A percentile compares a stretch with the other conserved stretches of the same genome.
These are phyloP conservation scores for Poecile montanus DNA, from an alignment of 2,797 vertebrate genomes.

Conservation along the genomic window DNA sequence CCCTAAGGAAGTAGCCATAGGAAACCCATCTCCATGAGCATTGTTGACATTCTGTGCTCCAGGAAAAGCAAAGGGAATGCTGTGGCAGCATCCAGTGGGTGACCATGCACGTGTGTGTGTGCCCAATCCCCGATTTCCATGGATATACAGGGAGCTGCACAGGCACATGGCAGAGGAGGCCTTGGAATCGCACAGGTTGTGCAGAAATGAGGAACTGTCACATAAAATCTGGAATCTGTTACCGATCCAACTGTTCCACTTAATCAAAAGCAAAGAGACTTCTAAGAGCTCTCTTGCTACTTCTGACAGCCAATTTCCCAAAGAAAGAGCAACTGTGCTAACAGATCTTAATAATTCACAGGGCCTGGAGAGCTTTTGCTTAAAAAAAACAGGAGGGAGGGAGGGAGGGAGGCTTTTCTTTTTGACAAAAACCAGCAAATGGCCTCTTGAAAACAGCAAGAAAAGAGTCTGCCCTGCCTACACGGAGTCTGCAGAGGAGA, in stretches of 20 bases:
- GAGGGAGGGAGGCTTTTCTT: constrained; percentile 50
- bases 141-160: not conserved
- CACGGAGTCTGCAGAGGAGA: constrained; percentile 11
- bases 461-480: constrained; percentile 50
- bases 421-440: constrained; percentile 73
- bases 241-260: constrained; percentile 68
- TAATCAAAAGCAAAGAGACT: constrained; percentile 70
- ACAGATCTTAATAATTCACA: constrained; percentile 75
- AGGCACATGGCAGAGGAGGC: not conserved
- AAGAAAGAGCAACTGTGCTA: constrained; percentile 74
- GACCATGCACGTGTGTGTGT: not conserved
- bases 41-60: not conserved
- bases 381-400: not conserved
- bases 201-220: constrained; percentile 38
- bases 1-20: not conserved
- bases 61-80: not conserved
- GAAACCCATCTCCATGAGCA: not conserved
- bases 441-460: constrained; percentile 72
- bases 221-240: constrained; percentile 64
- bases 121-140: not conserved
- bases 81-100: not conserved
- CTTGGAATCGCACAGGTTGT: not conserved
- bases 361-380: constrained; percentile 53
- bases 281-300: constrained; percentile 58
- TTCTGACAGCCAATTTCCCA: constrained; percentile 71